A percentile compares a stretch with the other conserved stretches of the same genome.
These are phyloP conservation scores for Denticeps clupeoides DNA, from an alignment of 2,797 vertebrate species.

Conservation along the genomic window DNA sequence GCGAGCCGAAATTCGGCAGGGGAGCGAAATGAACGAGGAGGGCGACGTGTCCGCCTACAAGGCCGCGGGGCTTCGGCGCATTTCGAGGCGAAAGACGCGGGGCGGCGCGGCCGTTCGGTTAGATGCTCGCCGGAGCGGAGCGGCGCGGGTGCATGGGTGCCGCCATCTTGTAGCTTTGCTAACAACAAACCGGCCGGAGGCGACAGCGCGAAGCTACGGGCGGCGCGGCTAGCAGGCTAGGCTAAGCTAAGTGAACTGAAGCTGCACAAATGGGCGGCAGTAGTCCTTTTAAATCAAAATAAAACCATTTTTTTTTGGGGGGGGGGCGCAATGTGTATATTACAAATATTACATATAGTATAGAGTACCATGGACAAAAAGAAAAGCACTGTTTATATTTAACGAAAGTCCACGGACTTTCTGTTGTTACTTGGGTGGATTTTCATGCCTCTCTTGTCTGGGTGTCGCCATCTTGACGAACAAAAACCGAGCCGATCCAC, in stretches of 20 bases:
- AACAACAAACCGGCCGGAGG: constrained; percentile 35
- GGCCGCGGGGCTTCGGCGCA: neutral
- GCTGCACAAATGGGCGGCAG: constrained; percentile 18
- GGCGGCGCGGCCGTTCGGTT: constrained; percentile 10
- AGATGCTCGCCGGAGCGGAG: constrained; percentile 35
- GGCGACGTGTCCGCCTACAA: neutral
- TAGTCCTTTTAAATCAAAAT: neutral
- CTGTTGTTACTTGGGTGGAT: constrained; percentile 16
- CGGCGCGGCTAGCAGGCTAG: constrained; percentile 14
- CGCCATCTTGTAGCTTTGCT: constrained; percentile 76
- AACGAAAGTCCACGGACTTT: neutral
- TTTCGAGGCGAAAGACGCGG: neutral
- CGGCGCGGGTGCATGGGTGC: constrained; percentile 62
- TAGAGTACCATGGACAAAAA: no score
- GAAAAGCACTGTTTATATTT: no score
- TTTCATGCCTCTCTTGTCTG: constrained; percentile 36
- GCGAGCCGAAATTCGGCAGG: no score
- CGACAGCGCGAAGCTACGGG: constrained; percentile 33
- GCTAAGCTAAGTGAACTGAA: constrained; percentile 3
- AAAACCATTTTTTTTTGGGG: no score
- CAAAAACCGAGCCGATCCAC: constrained; percentile 27
- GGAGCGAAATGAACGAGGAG: no score
- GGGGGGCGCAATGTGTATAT: no score
- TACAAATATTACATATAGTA: no score
- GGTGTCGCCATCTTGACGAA: constrained; percentile 46